Base-by-base conservation (phyloP, 2,888 invertebrate species). In the Tridacna crocea region DNA sequence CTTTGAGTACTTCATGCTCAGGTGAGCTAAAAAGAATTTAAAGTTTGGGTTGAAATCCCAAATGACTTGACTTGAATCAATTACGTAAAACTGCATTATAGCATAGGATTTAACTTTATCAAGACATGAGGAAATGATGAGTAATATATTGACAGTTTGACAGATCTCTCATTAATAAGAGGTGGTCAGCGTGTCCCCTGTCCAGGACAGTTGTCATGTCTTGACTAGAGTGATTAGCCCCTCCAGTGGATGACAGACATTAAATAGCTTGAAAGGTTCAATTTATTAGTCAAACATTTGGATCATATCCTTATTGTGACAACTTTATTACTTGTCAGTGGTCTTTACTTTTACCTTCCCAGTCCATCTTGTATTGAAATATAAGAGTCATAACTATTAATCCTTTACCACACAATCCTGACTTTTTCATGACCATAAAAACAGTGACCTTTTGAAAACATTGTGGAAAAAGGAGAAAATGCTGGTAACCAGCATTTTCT, bases 281-380 rank as follows among this genome's bases (percentile, higher is more conserved):
- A 51, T 70, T 70, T 70, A 70, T 70, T 48, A 24, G 51, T 51
- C 11, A 70, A 70, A 70, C 70, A 70, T 11, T 70, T 70, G 70
- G 70, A 10, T 15, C 26, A 12, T 51, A 24, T 70, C 70, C 70
- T 47, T 22, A 48, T 13, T 15, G 11, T 70, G 70, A 70, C 70
- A 70, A 24, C 22, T 70, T 70, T 48, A 70, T 70, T 36, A 46
- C 66, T 46, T 66, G n/a, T 4, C 36, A 36, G 46, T 66, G 66
- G 66, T 46, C 15, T 55, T 19, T 55, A 55, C 55, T 55, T 55
- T 19, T 55, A 1, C 55, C 55, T 19, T 55, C 19, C 55, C 55
- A 10, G 24, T 60, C n/a, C 13, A n/a, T 19, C 60, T 15, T 60
- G 24, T 12, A 0, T 60, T n/a, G 60, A 24, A 2, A 24, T 12